Evolutionary conservation across 2,797 vertebrate genomes (phyloP).

Genomic region (Sparus aurata): DNA sequence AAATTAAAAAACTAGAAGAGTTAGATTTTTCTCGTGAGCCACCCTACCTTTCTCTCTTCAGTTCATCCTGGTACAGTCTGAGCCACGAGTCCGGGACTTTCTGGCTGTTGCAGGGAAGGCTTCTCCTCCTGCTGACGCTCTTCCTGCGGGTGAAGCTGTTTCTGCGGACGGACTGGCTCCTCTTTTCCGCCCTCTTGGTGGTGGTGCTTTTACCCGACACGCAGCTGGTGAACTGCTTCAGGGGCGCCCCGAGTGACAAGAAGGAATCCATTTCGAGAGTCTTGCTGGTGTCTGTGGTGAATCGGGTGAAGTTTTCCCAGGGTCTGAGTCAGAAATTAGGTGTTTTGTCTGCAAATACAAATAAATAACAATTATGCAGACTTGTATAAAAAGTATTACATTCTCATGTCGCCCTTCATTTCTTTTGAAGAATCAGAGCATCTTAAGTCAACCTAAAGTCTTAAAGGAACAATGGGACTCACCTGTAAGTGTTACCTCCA

Average conservation of each 20-base stretch:
- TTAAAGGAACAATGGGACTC: constrained; percentile 25
- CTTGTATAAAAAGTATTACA: not conserved
- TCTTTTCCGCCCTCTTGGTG: constrained; percentile 52
- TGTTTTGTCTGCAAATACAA: constrained; percentile 28
- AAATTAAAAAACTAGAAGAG: too few relatives aligned
- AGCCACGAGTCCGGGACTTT: constrained; percentile 85
- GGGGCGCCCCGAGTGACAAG: constrained; percentile 79
- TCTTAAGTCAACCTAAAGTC: not conserved
- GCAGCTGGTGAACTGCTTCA: constrained; percentile 83
- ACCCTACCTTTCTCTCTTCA: constrained; percentile 83
- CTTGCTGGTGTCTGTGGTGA: not conserved
- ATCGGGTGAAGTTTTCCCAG: not conserved
- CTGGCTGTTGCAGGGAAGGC: constrained; percentile 78
- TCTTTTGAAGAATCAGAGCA: not conserved
- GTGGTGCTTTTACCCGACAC: constrained; percentile 65
- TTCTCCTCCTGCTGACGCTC: constrained; percentile 76
- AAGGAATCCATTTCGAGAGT: constrained; percentile 78
- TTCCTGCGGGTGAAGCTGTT: constrained; percentile 78
- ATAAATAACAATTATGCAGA: not conserved
- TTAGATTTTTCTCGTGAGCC: too few relatives aligned
- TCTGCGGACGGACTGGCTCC: constrained; percentile 73
- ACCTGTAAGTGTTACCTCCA: constrained; percentile 39
- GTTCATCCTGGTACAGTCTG: constrained; percentile 82
- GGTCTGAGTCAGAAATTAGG: constrained; percentile 7
- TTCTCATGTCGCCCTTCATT: not conserved